A percentile compares a stretch with the other conserved stretches of the same genome.
These are phyloP conservation scores for Naso thynnoides DNA, from an alignment of 2,797 vertebrate genomes.

Conservation along the genomic window DNA sequence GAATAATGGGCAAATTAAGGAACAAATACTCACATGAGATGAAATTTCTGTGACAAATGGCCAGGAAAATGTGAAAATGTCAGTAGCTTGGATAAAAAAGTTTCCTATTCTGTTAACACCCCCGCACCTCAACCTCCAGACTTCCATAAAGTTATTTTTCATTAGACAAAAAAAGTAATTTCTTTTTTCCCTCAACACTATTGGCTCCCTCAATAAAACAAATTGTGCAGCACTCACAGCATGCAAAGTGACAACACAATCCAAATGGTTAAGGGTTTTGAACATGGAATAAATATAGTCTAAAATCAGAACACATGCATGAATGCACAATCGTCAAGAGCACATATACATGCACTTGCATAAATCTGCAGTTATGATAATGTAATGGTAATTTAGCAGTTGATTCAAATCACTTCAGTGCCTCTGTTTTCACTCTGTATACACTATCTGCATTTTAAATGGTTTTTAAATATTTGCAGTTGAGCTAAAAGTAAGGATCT, in stretches of 20 bases:
- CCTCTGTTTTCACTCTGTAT: neutral
- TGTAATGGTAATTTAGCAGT: slow-evolving; percentile 32
- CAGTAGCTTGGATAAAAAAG: neutral
- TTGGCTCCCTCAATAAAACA: neutral
- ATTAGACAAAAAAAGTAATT: neutral
- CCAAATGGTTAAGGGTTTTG: slow-evolving; percentile 5
- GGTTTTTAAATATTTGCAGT: neutral
- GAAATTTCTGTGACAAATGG: neutral
- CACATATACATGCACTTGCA: slow-evolving; percentile 38
- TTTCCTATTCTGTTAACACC: neutral
- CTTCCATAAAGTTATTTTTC: neutral
- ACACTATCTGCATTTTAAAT: neutral
- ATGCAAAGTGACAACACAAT: slow-evolving; percentile 1
- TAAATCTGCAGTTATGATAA: slow-evolving; percentile 48
- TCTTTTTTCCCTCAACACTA: neutral
- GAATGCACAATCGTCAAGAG: slow-evolving; percentile 18
- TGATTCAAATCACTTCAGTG: slow-evolving; percentile 45
- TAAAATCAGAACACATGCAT: slow-evolving; percentile 26
- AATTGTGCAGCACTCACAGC: neutral
- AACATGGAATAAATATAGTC: slow-evolving; percentile 25
- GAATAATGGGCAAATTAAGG: neutral
- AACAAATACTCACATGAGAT: neutral
- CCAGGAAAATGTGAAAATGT: neutral
- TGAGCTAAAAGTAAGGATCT: neutral
- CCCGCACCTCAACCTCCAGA: neutral